Evolutionary conservation across 1,140 invertebrate species (phyloP), one percentile per base, ranked within the genome.

Genomic region (Zaprionus inermis): DNA sequence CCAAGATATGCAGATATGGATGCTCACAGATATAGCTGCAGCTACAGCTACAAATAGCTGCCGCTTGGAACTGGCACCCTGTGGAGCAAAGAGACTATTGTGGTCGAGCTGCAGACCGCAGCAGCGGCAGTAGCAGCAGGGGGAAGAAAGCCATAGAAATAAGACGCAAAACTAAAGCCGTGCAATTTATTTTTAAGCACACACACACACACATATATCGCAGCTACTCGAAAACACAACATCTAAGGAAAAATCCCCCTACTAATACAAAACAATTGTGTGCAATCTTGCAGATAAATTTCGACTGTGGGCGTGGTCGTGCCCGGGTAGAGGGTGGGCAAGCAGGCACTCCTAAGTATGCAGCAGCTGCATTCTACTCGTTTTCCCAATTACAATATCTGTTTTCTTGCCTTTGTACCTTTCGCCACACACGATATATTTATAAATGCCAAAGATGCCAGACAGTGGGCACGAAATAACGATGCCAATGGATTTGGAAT

Each of bases 161-260:
- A 72, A 77, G 76, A 73, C 74, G 69, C 80, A 84, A 76, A 80
- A 76, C 84, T 89, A 89, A 84, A 84, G 74, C 71, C 72, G 46
- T 69, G 78, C 84, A 89, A 89, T 90, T 89, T 89, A 81, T 78
- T 85, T 83, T 83, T 89, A 88, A 88, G 84, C 70, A 86, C 76
- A 88, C 64, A 78, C 10, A 32, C 24, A 28, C 24, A 28, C 24
- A 28, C 24, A 10, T 10, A 32, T 88, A 76, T 76, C 83, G 79
- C 44, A 59, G 57, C 59, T 59, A 78, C 67, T 55, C 44, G 18
- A 44, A 67, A 10, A 58, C 44, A 24, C 67, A 57, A 32, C 28
- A 38, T 36, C 12, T 41, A 24, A 46, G 20, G 38, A 51, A 64
- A 68, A 54, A 63, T 76, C 79, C 77, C 77, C 72, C 30, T 67